These are phyloP conservation scores for Charina bottae DNA, from an alignment of 2,113 vertebrate species.

Conservation along the genomic window DNA sequence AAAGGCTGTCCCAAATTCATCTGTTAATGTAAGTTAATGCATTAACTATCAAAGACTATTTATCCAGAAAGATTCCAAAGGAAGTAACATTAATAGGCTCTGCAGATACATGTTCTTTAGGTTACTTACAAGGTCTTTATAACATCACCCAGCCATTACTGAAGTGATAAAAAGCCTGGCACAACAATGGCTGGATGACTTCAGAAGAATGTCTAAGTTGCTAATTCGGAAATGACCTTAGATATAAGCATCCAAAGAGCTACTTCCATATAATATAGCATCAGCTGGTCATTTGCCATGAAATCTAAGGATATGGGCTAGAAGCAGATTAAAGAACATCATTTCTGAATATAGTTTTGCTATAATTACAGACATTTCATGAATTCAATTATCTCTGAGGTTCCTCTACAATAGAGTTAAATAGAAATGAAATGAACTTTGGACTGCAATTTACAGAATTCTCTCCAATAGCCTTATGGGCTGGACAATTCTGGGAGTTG, in stretches of 20 bases:
- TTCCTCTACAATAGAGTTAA: not conserved
- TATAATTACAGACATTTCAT: not conserved
- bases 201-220: not conserved
- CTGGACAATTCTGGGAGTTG: not conserved
- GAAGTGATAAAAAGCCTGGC: not conserved
- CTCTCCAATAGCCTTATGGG: not conserved
- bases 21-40: constrained; percentile 19
- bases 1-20: constrained; percentile 65
- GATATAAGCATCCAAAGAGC: not conserved
- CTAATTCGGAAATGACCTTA: not conserved
- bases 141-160: not conserved
- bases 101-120: not conserved
- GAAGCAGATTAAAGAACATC: not conserved
- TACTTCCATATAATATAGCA: not conserved
- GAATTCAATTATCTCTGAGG: not conserved
- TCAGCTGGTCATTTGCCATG: not conserved
- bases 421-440: not conserved
- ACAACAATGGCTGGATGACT: not conserved
- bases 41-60: not conserved
- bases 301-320: not conserved
- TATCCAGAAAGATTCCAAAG: not conserved
- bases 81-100: too few relatives aligned
- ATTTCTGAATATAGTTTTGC: not conserved
- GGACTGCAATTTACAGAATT: not conserved
- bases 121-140: not conserved